A percentile compares a stretch with the other conserved stretches of the same genome.
Evolutionary conservation across 2,113 vertebrate species (phyloP).

Genomic region (Tyto alba): DNA sequence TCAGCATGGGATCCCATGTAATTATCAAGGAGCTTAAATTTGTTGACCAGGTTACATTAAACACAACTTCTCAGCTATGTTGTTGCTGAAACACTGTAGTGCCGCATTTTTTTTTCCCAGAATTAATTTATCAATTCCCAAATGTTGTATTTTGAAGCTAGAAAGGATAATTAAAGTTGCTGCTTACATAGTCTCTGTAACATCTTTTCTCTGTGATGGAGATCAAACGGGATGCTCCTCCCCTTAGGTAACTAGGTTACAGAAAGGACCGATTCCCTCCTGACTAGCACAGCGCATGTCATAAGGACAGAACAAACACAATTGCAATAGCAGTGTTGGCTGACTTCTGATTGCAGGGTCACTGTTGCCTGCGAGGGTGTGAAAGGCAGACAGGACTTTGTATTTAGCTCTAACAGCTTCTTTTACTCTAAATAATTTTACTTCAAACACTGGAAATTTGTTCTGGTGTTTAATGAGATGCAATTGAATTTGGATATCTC

Average conservation of each 20-base stretch:
- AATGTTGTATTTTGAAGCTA: not conserved
- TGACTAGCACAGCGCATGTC: too few relatives aligned
- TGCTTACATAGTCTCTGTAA: not conserved
- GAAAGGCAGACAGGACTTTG: not conserved
- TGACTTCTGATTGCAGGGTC: not conserved
- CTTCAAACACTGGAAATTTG: not conserved
- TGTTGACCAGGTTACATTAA: not conserved
- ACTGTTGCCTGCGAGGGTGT: not conserved
- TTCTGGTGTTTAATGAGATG: not conserved
- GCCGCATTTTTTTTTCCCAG: not conserved
- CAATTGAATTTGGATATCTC: not conserved
- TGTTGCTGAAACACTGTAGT: not conserved
- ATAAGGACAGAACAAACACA: not conserved
- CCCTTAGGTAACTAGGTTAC: not conserved
- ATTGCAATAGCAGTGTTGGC: not conserved
- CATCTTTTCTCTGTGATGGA: not conserved
- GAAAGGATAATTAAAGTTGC: not conserved
- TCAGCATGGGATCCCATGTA: not conserved
- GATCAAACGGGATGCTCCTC: not conserved
- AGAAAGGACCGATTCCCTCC: not conserved
- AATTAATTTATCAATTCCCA: not conserved
- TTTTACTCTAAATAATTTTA: not conserved
- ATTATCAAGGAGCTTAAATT: not conserved
- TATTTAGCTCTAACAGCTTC: not conserved
- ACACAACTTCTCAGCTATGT: not conserved